A percentile compares a stretch with the other conserved stretches of the same genome.
Evolutionary conservation across 2,797 vertebrate genomes (phyloP).

Genomic region (Acropternis orthonyx): DNA sequence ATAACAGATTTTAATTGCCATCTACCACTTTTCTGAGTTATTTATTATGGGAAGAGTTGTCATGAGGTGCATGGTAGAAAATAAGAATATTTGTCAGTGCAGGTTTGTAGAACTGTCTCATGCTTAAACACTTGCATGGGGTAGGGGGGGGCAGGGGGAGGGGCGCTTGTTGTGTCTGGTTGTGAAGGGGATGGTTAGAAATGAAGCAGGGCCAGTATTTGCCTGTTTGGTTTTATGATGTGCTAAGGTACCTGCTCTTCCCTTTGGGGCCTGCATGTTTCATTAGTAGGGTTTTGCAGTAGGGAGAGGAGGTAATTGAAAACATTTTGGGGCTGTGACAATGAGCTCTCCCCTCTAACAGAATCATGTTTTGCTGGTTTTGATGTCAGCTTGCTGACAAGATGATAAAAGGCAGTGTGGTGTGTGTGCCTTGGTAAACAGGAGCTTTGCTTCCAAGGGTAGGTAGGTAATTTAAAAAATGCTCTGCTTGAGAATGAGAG

Average conservation of each 20-base stretch:
- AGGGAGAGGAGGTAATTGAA: not conserved
- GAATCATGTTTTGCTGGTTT: not conserved
- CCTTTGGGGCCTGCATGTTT: not conserved
- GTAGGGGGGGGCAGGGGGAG: no score
- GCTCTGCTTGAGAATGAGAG: not conserved
- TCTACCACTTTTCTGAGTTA: not conserved
- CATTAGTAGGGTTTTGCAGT: not conserved
- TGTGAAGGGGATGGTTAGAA: not conserved
- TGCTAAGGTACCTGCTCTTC: not conserved
- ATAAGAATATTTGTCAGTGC: not conserved
- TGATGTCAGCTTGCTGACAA: conserved; percentile 20
- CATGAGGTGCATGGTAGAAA: not conserved
- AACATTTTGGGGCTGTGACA: not conserved
- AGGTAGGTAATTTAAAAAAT: not conserved
- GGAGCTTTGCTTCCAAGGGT: not conserved
- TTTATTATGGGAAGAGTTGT: not conserved
- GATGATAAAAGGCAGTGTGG: not conserved
- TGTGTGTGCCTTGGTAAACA: not conserved
- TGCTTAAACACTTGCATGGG: not conserved
- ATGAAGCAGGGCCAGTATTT: not conserved
- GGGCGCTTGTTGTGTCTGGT: not conserved
- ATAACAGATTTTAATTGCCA: not conserved
- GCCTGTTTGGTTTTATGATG: not conserved
- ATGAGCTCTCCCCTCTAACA: not conserved
- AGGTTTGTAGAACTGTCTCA: not conserved